Evolutionary conservation across 2,888 invertebrate genomes (phyloP).

Genomic region (Timandra comae): DNA sequence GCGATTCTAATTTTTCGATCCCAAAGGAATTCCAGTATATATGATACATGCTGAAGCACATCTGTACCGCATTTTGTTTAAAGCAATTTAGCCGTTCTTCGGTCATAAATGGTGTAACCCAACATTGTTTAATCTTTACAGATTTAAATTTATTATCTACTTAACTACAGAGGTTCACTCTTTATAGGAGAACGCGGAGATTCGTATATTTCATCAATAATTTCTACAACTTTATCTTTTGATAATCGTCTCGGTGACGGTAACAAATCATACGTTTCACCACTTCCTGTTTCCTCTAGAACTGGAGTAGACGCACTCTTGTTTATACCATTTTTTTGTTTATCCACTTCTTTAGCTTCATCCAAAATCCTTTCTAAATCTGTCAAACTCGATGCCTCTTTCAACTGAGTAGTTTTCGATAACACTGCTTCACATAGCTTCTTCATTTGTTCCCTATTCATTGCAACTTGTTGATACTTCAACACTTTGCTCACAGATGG

Average conservation of each 20-base stretch:
- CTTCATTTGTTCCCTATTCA: background rate
- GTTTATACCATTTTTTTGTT: background rate
- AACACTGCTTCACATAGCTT: background rate
- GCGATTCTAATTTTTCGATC: too few species aligned
- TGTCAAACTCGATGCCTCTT: background rate
- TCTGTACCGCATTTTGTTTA: too few species aligned
- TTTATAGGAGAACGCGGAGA: too few species aligned
- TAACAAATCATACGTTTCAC: background rate
- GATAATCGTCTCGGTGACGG: background rate
- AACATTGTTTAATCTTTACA: too few species aligned
- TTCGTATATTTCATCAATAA: background rate
- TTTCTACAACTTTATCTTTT: too few species aligned
- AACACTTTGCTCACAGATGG: background rate
- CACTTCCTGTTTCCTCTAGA: too few species aligned
- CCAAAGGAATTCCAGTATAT: too few species aligned
- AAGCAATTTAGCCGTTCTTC: too few species aligned
- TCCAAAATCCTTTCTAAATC: background rate
- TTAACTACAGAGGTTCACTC: too few species aligned
- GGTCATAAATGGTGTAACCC: too few species aligned
- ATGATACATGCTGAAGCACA: too few species aligned
- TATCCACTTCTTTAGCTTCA: background rate
- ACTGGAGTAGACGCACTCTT: background rate
- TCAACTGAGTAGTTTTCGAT: background rate
- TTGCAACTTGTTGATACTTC: background rate
- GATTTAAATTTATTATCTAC: too few species aligned